Percentiles rank a stretch among this genome's conserved stretches.
Evolutionary conservation across 2,888 invertebrate species (phyloP).

Genomic region (Eremobia ochroleuca): DNA sequence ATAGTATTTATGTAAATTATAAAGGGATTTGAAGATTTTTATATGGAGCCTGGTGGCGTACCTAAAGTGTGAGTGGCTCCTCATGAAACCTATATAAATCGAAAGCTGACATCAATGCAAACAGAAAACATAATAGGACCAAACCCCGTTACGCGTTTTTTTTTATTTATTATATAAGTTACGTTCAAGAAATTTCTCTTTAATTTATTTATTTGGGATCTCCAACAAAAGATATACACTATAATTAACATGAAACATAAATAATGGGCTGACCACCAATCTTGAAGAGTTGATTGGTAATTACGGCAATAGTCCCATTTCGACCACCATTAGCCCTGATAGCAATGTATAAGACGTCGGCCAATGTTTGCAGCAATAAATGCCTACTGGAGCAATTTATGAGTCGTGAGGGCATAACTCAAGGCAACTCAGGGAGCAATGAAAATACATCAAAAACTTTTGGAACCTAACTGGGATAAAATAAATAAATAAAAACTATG

Average conservation of each 20-base stretch:
- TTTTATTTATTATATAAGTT: too few species aligned
- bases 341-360: constrained; percentile 29
- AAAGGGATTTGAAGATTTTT: too few species aligned
- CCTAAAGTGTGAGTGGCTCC: too few species aligned
- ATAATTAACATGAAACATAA: not conserved
- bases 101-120: too few species aligned
- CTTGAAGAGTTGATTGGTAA: constrained; percentile 29
- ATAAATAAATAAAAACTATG: constrained; percentile 31
- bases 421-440: constrained; percentile 10
- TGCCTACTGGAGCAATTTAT: constrained; percentile 32
- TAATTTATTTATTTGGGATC: not conserved
- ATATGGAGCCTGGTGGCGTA: too few species aligned
- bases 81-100: too few species aligned
- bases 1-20: too few species aligned
- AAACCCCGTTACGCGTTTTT: too few species aligned
- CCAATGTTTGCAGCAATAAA: constrained; percentile 41
- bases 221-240: not conserved
- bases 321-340: constrained; percentile 30
- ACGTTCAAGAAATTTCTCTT: not conserved
- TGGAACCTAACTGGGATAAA: not conserved
- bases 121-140: too few species aligned
- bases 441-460: constrained; percentile 35
- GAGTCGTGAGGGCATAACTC: constrained; percentile 20
- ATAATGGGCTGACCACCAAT: constrained; percentile 1
- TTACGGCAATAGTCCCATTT: constrained; percentile 31